A percentile compares a stretch with the other conserved stretches of the same genome.
These are phyloP conservation scores for Carcina quercana DNA, from an alignment of 2,888 invertebrate species.

Conservation along the genomic window DNA sequence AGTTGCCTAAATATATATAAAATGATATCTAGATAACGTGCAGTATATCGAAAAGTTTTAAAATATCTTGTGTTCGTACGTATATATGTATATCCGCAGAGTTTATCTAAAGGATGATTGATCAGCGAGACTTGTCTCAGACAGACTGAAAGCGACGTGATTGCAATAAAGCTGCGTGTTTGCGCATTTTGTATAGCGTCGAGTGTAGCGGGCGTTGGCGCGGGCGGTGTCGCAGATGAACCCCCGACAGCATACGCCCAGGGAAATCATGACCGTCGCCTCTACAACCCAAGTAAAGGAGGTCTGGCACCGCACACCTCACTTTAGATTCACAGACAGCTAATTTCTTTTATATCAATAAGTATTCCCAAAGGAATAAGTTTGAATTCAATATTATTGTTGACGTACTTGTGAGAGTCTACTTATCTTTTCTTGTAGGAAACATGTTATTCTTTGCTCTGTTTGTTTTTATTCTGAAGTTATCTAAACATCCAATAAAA, in stretches of 20 bases:
- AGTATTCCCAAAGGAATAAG: too few relatives aligned
- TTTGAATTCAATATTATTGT: too few relatives aligned
- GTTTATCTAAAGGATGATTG: conserved; percentile 2
- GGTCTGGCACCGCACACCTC: conserved; percentile 14
- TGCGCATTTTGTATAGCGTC: conserved; percentile 14
- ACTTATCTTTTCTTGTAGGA: too few relatives aligned
- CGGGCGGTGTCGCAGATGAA: conserved; percentile 31
- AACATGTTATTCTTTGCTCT: too few relatives aligned
- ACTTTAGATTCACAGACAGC: conserved; percentile 13
- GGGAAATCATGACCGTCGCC: conserved; percentile 60
- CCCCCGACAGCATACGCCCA: conserved; percentile 45
- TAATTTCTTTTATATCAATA: conserved; percentile 2
- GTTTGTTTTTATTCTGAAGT: too few relatives aligned
- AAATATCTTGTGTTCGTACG: too few relatives aligned
- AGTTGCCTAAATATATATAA: too few relatives aligned
- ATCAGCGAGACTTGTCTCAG: conserved; percentile 15
- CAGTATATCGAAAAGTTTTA: too few relatives aligned
- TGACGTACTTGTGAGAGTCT: too few relatives aligned
- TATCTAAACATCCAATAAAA: too few relatives aligned
- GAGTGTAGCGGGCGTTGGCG: conserved; percentile 12
- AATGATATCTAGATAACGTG: too few relatives aligned
- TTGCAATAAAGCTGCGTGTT: conserved; percentile 32
- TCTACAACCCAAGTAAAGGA: conserved; percentile 17
- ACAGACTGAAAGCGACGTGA: conserved; percentile 28
- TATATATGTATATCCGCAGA: neutral